These are phyloP conservation scores for Choloepus didactylus DNA, from an alignment of 2,797 vertebrate species.

Conservation along the genomic window DNA sequence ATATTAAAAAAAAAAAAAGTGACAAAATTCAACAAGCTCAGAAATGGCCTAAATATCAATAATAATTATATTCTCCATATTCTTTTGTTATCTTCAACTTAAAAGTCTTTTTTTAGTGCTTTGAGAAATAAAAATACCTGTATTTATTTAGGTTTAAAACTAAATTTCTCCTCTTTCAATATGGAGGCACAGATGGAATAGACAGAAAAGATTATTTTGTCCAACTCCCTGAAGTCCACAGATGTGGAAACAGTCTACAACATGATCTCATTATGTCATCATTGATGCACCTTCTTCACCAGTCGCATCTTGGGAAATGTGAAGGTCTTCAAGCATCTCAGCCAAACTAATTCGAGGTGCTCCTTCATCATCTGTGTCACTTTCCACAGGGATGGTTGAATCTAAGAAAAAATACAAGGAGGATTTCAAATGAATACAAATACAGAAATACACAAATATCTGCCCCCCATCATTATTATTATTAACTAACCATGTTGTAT, in stretches of 20 bases:
- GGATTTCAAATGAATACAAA: constrained; percentile 14
- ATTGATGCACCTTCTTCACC: constrained; percentile 95
- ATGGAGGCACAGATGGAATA: background rate
- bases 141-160: constrained; percentile 58
- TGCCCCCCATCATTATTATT: background rate
- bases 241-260: background rate
- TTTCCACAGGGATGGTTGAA: constrained; percentile 93
- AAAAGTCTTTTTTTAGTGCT: constrained; percentile 29
- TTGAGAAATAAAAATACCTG: constrained; percentile 38
- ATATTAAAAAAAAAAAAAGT: constrained; percentile 20
- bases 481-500: background rate
- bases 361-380: constrained; percentile 96
- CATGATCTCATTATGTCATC: constrained; percentile 90
- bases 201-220: background rate
- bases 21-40: background rate
- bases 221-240: background rate
- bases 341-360: constrained; percentile 94
- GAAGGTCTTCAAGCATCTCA: constrained; percentile 98
- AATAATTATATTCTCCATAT: constrained; percentile 33
- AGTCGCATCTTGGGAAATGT: constrained; percentile 94
- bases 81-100: constrained; percentile 40
- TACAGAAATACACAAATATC: background rate
- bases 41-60: constrained; percentile 14
- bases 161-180: constrained; percentile 51
- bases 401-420: constrained; percentile 86